phyloP scores from a whole-genome alignment of 2,797 vertebrate species.

The Poecile montanus region DNA sequence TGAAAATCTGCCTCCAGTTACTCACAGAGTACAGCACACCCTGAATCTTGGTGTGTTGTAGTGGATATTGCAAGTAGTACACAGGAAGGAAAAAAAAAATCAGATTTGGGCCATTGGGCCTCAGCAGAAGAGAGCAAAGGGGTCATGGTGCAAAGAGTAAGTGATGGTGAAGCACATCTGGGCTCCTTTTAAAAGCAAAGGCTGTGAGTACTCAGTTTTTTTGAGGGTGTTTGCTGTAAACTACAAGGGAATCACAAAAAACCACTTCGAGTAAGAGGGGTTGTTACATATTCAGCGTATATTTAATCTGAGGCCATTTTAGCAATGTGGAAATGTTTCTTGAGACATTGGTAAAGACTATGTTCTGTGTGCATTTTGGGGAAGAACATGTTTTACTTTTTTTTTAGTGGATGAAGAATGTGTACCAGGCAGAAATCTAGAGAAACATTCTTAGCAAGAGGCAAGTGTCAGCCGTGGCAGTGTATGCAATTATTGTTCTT shows the following conservation, averaged over 20 bases:
- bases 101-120: background rate
- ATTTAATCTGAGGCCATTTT: background rate
- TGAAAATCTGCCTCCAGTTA: background rate
- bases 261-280: fast-evolving
- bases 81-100: background rate
- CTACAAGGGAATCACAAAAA: background rate
- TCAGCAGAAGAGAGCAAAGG: background rate
- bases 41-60: background rate
- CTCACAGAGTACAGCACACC: background rate
- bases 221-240: background rate
- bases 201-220: background rate
- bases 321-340: background rate
- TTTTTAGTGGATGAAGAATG: background rate
- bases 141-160: background rate
- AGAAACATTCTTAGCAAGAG: background rate
- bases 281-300: background rate
- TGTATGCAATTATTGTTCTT: background rate
- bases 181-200: background rate
- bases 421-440: background rate
- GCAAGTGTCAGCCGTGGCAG: background rate
- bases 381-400: fast-evolving
- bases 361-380: background rate
- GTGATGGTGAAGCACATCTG: too few relatives aligned
- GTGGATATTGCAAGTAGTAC: background rate
- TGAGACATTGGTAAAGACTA: background rate